Conservation (phyloP, 2,797 vertebrate genomes). For the Thripadectes ignobilis region DNA sequence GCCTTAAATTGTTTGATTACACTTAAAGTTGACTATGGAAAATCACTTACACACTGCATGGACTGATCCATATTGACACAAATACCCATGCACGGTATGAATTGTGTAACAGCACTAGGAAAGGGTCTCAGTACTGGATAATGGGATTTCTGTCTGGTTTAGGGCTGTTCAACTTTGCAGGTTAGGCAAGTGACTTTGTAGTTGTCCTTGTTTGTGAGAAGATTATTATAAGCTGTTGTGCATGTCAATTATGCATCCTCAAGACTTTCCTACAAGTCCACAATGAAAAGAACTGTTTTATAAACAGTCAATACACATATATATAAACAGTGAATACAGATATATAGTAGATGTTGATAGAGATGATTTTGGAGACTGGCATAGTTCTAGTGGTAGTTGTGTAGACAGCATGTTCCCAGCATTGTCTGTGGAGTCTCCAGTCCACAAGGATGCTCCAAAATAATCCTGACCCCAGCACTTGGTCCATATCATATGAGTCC, state of each 20-base stretch:
- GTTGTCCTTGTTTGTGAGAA: not conserved
- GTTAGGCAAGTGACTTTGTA: conserved; percentile 1
- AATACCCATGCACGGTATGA: not conserved
- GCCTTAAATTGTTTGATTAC: conserved; percentile 2
- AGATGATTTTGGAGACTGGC: not conserved
- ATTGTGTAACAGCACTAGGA: not conserved
- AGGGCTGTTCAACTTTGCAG: not conserved
- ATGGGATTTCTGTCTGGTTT: not conserved
- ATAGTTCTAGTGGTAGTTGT: not conserved
- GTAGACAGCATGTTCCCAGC: not conserved
- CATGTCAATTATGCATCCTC: not conserved
- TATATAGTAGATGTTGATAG: not conserved
- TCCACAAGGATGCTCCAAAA: not conserved
- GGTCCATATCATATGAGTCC: accelerated
- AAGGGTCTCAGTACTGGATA: not conserved
- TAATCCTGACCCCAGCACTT: accelerated
- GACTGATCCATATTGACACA: not conserved
- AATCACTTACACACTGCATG: not conserved
- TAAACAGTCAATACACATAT: not conserved
- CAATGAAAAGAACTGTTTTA: not conserved
- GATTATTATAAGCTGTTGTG: not conserved
- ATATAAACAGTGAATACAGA: not conserved
- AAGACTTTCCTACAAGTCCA: not conserved
- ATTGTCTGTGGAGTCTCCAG: not conserved
- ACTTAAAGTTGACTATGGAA: not conserved